A percentile compares a stretch with the other conserved stretches of the same genome.
phyloP scores from a whole-genome alignment of 2,888 invertebrate species.

The Ptilodon capucinus region DNA sequence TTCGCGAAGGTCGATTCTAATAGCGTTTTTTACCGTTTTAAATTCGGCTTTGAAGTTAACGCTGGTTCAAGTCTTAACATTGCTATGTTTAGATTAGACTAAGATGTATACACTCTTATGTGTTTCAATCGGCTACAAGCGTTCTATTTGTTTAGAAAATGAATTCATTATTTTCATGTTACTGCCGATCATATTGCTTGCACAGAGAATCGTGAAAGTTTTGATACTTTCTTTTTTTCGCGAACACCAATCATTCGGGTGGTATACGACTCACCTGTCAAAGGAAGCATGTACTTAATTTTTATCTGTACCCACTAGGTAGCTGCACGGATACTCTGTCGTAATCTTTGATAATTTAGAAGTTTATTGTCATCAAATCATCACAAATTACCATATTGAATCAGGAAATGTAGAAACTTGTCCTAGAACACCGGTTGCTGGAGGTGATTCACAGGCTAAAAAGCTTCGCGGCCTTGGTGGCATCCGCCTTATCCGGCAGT shows the following conservation, averaged over 20 bases:
- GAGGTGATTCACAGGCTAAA: conserved; percentile 45
- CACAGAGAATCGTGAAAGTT: conserved; percentile 56
- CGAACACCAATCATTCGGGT: conserved; percentile 50
- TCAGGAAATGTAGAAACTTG: conserved; percentile 28
- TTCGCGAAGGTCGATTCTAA: conserved; percentile 39
- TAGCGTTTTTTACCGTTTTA: conserved; percentile 31
- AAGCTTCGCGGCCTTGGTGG: conserved; percentile 58
- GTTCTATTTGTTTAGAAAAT: conserved; percentile 23
- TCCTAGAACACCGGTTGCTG: conserved; percentile 17
- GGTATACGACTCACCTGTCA: conserved; percentile 35
- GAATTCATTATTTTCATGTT: conserved; percentile 31
- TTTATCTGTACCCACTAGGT: no score
- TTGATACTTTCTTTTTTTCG: conserved; percentile 63
- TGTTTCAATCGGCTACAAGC: conserved; percentile 6
- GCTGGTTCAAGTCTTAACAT: conserved; percentile 3
- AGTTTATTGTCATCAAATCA: no score
- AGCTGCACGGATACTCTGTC: no score
- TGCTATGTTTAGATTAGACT: conserved; percentile 6
- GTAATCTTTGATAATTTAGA: neutral
- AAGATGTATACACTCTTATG: conserved; percentile 12
- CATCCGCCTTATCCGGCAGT: conserved; percentile 53
- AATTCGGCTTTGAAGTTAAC: conserved; percentile 23
- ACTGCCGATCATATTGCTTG: conserved; percentile 37
- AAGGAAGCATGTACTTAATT: conserved; percentile 33
- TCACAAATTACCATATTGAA: conserved; percentile 4